Base-by-base conservation (phyloP, 2,797 vertebrate genomes). In the Acanthurus tractus region DNA sequence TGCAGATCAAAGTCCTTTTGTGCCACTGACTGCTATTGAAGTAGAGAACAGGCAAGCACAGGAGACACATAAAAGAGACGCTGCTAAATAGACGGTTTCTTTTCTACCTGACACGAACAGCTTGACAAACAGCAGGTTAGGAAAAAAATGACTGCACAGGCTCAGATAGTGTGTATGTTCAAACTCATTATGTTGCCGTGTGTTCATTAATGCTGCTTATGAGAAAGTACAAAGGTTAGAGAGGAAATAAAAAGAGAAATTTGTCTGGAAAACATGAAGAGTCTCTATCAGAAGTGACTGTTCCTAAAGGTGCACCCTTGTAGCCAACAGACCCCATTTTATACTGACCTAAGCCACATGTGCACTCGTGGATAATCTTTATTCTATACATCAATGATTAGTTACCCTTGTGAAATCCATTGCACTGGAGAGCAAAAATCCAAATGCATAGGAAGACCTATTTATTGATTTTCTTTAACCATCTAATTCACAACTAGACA, bases 1-100 rank as follows among this genome's bases (percentile, higher is more conserved):
- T 87, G 80, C 76, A 90, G 86, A 96, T 96, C 94, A 96, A 96
- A 96, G 95, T 59, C 64, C 88, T 89, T 90, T 92, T 93, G 88
- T 94, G 74, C 75, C 78, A 86, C 61, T 88, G 71, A 82, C 74
- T 68, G 73, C 83, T 57, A 90, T 91, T 92, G 93, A 93, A 89
- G 91, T 88, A 77, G 83, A 86, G 71, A 84, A 78, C 86, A 82
- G 78, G 63, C 42, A 76, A 76, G 58, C 81, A 50, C 64, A 53
- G 76, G 64, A 83, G 74, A 85, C 66, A 87, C 82, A 92, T 93
- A 89, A 93, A 93, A 94, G 92, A 88, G 82, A 81, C 25, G 2
- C 79, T 65, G 80, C 63, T 87, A 78, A 86, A 92, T 73, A 81
- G 72, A 79, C 20, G 70, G 49, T 63, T 52, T 65, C 70, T 87